Evolutionary conservation across 2,888 invertebrate genomes (phyloP).

Genomic region (Molanna angustata): DNA sequence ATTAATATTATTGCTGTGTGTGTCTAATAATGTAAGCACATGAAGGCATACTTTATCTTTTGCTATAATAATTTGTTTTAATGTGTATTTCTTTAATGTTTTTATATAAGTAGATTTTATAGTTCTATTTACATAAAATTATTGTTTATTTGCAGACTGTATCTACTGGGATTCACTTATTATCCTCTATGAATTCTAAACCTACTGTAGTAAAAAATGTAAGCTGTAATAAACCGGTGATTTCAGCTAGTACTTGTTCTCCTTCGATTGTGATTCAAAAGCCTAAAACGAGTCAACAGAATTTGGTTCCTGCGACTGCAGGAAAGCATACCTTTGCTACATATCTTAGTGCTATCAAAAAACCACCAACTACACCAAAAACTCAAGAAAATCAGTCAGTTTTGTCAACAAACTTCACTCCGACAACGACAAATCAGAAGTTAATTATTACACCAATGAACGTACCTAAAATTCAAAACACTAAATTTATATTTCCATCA

Average conservation of each 20-base stretch:
- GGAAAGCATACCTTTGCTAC: conserved; percentile 54
- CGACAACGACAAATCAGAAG: conserved; percentile 47
- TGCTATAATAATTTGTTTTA: no score
- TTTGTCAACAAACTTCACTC: conserved; percentile 30
- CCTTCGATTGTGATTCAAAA: conserved; percentile 60
- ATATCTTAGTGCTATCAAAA: conserved; percentile 57
- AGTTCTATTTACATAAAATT: conserved; percentile 32
- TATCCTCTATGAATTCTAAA: conserved; percentile 45
- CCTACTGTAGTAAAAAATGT: conserved; percentile 48
- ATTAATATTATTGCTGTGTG: no score
- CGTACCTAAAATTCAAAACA: conserved; percentile 55
- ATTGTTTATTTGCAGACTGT: conserved; percentile 41
- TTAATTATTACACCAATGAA: conserved; percentile 57
- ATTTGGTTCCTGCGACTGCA: conserved; percentile 45
- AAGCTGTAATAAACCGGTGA: conserved; percentile 44
- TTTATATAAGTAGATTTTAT: no score
- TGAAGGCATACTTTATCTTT: no score
- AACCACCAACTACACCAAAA: conserved; percentile 44
- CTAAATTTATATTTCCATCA: conserved; percentile 52
- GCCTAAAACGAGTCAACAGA: conserved; percentile 49
- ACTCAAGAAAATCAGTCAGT: conserved; percentile 46
- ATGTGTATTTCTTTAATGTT: neutral
- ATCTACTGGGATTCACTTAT: conserved; percentile 48
- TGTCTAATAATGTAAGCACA: no score
- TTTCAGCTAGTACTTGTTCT: conserved; percentile 45